phyloP scores from a whole-genome alignment of 1,140 invertebrate genomes.

The Platorchestia sp. region DNA sequence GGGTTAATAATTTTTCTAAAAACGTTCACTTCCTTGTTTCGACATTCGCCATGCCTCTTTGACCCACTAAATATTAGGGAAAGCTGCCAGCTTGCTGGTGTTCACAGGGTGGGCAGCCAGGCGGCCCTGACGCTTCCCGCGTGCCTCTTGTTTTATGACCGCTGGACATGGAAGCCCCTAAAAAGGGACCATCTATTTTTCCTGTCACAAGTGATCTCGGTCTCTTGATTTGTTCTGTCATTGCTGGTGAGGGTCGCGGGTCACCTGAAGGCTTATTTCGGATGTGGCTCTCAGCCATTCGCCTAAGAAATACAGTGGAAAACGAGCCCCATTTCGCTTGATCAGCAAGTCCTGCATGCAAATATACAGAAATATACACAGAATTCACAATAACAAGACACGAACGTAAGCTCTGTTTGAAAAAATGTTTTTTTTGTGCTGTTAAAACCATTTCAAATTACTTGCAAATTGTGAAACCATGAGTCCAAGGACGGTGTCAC shows the following conservation, averaged over 20 bases:
- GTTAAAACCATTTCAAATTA: background rate
- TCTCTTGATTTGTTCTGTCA: slow-evolving; percentile 53
- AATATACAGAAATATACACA: background rate
- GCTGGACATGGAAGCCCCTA: slow-evolving; percentile 49
- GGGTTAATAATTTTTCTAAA: too few species aligned
- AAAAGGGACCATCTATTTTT: slow-evolving; percentile 53
- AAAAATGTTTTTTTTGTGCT: background rate
- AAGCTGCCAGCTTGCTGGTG: background rate
- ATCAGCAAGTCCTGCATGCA: background rate
- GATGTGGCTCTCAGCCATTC: background rate
- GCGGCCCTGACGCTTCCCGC: background rate
- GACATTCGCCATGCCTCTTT: background rate
- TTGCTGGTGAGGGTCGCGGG: slow-evolving; percentile 47
- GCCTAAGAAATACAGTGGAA: background rate
- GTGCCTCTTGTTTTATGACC: slow-evolving; percentile 24
- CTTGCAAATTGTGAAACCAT: background rate
- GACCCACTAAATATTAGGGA: background rate
- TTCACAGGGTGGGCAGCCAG: background rate
- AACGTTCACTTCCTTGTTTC: too few species aligned
- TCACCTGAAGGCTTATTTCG: slow-evolving; percentile 30
- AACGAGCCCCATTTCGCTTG: background rate
- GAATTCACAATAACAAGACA: background rate
- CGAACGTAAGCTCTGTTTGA: background rate
- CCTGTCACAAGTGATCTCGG: slow-evolving; percentile 48
- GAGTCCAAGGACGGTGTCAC: too few species aligned